Percentiles rank a stretch among this genome's conserved stretches.
Evolutionary conservation across 23 tunicate genomes (phyloP).

Genomic region (Halocynthia roretzi): DNA sequence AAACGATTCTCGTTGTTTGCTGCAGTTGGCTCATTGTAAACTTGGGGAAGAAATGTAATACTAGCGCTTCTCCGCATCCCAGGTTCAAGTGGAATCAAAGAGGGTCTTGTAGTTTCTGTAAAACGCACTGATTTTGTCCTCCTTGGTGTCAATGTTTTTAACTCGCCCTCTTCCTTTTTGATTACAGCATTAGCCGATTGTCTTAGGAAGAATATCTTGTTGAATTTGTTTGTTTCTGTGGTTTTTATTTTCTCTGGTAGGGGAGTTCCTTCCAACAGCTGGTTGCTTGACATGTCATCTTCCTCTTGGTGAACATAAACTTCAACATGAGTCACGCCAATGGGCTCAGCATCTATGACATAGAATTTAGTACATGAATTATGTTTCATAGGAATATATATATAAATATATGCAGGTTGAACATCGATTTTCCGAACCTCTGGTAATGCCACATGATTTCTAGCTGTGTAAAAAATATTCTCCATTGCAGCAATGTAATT

Average conservation of each 20-base stretch:
- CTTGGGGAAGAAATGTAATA: neutral
- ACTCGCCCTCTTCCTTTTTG: too few species aligned
- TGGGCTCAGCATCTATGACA: neutral
- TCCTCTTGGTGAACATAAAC: neutral
- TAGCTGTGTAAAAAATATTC: too few species aligned
- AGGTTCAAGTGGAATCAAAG: neutral
- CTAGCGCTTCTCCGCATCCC: neutral
- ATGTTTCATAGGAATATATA: too few species aligned
- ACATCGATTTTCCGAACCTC: too few species aligned
- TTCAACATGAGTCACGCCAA: neutral
- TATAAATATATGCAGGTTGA: too few species aligned
- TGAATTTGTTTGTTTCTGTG: too few species aligned
- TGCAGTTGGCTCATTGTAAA: neutral
- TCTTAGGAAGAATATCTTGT: too few species aligned
- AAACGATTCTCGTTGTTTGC: neutral
- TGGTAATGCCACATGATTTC: too few species aligned
- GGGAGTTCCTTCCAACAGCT: neutral
- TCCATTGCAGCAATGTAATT: too few species aligned
- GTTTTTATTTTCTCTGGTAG: too few species aligned
- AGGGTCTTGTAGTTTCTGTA: neutral
- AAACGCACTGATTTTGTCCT: constrained; percentile 12
- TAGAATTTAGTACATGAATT: too few species aligned
- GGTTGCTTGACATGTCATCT: neutral
- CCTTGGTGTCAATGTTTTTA: neutral
- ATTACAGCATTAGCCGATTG: too few species aligned